A percentile compares a stretch with the other conserved stretches of the same genome.
phyloP scores from a whole-genome alignment of 2,888 invertebrate genomes.

The Xanthorhoe spadicearia region DNA sequence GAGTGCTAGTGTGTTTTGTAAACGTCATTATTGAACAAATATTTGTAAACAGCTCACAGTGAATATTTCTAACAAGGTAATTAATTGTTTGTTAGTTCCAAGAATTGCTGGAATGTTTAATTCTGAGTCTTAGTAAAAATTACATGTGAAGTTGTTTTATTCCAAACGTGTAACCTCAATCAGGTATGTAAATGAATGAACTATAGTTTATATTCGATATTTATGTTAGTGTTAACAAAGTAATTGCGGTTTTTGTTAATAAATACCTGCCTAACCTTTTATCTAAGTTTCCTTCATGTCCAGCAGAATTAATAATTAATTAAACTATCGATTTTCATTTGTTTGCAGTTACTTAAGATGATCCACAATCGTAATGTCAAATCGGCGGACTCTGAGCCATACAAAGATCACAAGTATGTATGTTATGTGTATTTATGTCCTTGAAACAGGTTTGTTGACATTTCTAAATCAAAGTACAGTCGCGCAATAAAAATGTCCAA shows the following conservation, averaged over 20 bases:
- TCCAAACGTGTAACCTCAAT: background rate
- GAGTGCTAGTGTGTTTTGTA: background rate
- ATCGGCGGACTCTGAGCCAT: background rate
- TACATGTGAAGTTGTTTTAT: background rate
- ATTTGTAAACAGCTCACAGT: background rate
- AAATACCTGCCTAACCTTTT: too few relatives aligned
- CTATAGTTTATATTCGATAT: background rate
- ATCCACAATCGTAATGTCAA: background rate
- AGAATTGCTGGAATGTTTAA: background rate
- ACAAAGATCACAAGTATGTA: background rate
- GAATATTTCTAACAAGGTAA: background rate
- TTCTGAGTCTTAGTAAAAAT: background rate
- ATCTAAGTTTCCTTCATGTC: background rate
- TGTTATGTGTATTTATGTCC: too few relatives aligned
- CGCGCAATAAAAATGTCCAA: too few relatives aligned
- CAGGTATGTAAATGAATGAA: background rate
- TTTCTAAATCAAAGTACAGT: too few relatives aligned
- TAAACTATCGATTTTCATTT: too few relatives aligned
- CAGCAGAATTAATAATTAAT: background rate
- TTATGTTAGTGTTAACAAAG: background rate
- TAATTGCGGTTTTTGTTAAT: too few relatives aligned
- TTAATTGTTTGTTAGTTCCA: background rate
- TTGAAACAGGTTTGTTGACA: background rate
- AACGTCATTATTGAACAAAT: background rate
- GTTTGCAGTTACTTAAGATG: constrained; percentile 1